Conservation (phyloP, 2,888 invertebrate genomes). For the Poecilobothrus nobilitatus region DNA sequence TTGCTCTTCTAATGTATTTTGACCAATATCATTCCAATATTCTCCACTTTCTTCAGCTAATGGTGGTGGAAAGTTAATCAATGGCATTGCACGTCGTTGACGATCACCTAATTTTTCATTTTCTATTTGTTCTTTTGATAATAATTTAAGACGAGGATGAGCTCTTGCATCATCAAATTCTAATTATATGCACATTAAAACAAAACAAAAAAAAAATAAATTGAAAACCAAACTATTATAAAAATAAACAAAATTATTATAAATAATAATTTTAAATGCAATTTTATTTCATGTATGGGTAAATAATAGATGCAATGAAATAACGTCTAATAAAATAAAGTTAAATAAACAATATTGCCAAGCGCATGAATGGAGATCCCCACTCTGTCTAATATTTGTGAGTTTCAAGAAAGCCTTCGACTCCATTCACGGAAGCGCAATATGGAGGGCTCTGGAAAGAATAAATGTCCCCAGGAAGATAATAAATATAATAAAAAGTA, state of each 20-base stretch:
- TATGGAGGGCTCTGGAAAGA: too few species aligned
- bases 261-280: too few species aligned
- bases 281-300: too few species aligned
- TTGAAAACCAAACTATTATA: not conserved
- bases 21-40: conserved; percentile 47
- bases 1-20: conserved; percentile 41
- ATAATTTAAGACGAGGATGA: conserved; percentile 30
- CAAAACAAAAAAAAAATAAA: not conserved
- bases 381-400: too few species aligned
- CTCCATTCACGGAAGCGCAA: too few species aligned
- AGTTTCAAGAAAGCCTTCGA: too few species aligned
- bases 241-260: not conserved
- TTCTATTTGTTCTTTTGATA: not conserved
- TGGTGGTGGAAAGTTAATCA: conserved; percentile 32
- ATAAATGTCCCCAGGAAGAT: too few species aligned
- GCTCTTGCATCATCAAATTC: conserved; percentile 7
- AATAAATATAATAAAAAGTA: too few species aligned
- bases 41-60: conserved; percentile 34
- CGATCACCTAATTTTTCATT: conserved; percentile 12
- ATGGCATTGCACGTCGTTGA: conserved; percentile 37
- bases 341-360: too few species aligned
- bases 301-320: too few species aligned
- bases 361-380: too few species aligned
- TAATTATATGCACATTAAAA: not conserved
- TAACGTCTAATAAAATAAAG: too few species aligned